Percentiles rank a stretch among this genome's conserved stretches.
These are phyloP conservation scores for Furcifer pardalis DNA, from an alignment of 2,797 vertebrate genomes.

Conservation along the genomic window DNA sequence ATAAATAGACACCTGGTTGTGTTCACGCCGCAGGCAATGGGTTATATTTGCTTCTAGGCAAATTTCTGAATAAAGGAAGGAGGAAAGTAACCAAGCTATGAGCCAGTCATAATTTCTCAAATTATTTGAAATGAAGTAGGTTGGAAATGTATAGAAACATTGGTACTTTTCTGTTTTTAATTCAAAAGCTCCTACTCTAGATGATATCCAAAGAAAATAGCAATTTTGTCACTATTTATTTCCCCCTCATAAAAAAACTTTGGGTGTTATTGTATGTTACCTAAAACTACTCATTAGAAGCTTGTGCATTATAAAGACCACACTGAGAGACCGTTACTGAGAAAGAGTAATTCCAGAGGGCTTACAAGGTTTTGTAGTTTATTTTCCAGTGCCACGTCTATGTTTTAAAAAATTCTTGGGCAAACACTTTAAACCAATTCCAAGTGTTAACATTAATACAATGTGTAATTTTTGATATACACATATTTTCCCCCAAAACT, in stretches of 20 bases:
- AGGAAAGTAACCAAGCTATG: slow-evolving; percentile 52
- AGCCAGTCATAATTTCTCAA: slow-evolving; percentile 56
- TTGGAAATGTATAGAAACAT: no score
- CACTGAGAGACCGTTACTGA: neutral
- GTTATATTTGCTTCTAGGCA: slow-evolving; percentile 24
- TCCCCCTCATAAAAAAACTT: accelerated
- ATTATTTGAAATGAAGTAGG: slow-evolving; percentile 16
- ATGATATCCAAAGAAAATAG: slow-evolving; percentile 20
- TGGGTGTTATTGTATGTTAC: slow-evolving; percentile 20
- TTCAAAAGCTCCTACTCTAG: slow-evolving; percentile 21
- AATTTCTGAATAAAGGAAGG: slow-evolving; percentile 13
- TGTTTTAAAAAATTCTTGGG: slow-evolving; percentile 21
- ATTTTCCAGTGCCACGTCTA: neutral
- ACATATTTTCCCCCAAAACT: neutral
- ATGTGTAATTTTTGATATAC: neutral
- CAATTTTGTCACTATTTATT: slow-evolving; percentile 35
- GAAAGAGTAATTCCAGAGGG: neutral
- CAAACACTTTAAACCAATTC: neutral
- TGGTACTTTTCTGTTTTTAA: slow-evolving; percentile 51
- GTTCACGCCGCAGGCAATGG: slow-evolving; percentile 10
- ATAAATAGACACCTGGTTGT: slow-evolving; percentile 8
- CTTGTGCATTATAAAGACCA: neutral
- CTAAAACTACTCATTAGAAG: slow-evolving; percentile 6
- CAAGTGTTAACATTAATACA: accelerated
- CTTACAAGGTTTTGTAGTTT: neutral